Evolutionary conservation across 2,113 vertebrate species (phyloP), one percentile per base, ranked within the genome.

Genomic region (Anseranas semipalmata): DNA sequence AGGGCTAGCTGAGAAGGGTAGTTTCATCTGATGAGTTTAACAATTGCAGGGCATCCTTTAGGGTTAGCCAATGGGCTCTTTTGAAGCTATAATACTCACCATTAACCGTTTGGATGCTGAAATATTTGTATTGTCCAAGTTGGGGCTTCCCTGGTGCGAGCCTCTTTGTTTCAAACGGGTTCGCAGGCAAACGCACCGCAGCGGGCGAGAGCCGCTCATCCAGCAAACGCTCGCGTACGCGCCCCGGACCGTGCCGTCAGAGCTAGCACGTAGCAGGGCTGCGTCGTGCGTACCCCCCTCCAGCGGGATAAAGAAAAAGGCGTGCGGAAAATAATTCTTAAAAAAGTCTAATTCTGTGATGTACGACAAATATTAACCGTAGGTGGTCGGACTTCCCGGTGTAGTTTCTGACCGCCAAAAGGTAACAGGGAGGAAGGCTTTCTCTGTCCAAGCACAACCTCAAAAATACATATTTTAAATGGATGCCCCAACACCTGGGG

Each of bases 1-100:
- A 97, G 92, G 97, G 97, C 92, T 98, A 98, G 97, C 97, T 97
- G 96, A 95, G 97, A 96, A 98, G 97, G 94, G 97, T 97, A 98
- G 97, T 95, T 98, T 97, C 97, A 98, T 98, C 96, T 98, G 97
- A 98, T 98, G 97, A 98, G 94, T 98, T 97, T 98, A 97, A 97
- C 97, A 98, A 98, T 96, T 97, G 97, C 97, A 96, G 97, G 97
- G 97, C 97, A 97, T 98, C 98, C 97, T 98, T 98, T 96, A 96
- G 93, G 97, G 96, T 96, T 97, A 98, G 96, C 97, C 98, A 98
- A 97, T 98, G 95, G 97, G 97, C 95, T 97, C 95, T 96, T 98
- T 96, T 97, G 97, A 97, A 97, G 97, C 97, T 96, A 90, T 96
- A 97, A 97, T 97, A 97, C 94, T 95, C 95, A 89, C 97, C 78